Percentiles rank a stretch among this genome's conserved stretches.
phyloP scores from a whole-genome alignment of 2,797 vertebrate genomes.

The Pelodytes ibericus region DNA sequence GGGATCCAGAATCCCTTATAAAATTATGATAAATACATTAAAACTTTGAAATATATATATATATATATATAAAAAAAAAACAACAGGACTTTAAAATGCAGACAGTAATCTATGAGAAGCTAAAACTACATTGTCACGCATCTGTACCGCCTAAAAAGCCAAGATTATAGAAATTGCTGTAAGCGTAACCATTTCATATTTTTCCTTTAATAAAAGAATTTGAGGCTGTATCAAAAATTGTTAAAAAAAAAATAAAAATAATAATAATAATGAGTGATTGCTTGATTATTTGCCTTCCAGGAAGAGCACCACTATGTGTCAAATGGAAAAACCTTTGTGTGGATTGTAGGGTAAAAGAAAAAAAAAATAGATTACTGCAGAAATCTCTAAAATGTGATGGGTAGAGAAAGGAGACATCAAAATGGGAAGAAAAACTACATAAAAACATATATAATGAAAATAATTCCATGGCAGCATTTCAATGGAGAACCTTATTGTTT shows the following conservation, averaged over 20 bases:
- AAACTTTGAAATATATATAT: conserved; percentile 66
- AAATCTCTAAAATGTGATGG: conserved; percentile 48
- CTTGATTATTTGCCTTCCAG: conserved; percentile 1
- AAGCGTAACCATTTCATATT: conserved; percentile 79
- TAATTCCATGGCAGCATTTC: conserved; percentile 60
- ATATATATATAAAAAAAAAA: conserved; percentile 68
- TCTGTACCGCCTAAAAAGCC: conserved; percentile 72
- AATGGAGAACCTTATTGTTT: conserved; percentile 21
- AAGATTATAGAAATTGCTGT: conserved; percentile 84
- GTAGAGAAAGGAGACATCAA: conserved; percentile 57
- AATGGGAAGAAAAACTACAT: conserved; percentile 67
- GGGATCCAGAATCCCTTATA: background rate
- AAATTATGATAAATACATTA: conserved; percentile 47
- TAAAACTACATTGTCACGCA: conserved; percentile 64
- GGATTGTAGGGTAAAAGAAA: conserved; percentile 49
- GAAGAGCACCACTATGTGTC: conserved; percentile 43
- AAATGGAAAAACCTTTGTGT: conserved; percentile 4
- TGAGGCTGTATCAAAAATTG: conserved; percentile 88
- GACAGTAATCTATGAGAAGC: conserved; percentile 64
- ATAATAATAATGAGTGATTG: conserved; percentile 13
- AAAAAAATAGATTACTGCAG: conserved; percentile 37
- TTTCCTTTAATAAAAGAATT: conserved; percentile 83
- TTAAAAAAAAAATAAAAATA: conserved; percentile 69
- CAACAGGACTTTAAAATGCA: conserved; percentile 66
- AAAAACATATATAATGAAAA: conserved; percentile 75